Evolutionary conservation across 35 echinoderm and acorn worm species (phyloP).

Genomic region (Heliocidaris tuberculata): DNA sequence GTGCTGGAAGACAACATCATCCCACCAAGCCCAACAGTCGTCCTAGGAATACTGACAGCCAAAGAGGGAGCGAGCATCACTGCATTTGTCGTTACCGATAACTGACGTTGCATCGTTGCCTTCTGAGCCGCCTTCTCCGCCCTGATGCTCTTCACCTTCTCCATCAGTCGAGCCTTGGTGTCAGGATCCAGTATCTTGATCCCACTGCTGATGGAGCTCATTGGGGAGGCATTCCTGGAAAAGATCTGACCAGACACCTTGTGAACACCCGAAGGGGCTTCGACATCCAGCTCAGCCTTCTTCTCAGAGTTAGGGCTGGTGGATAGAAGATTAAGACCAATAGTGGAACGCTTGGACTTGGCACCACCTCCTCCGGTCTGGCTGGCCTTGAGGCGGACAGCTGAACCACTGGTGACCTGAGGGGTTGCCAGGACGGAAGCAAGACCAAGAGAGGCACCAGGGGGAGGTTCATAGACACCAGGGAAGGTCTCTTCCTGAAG

Average conservation of each 20-base stretch:
- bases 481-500: constrained; percentile 30
- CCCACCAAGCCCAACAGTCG: neutral
- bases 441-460: constrained; percentile 77
- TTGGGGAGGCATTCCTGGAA: constrained; percentile 70
- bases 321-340: constrained; percentile 63
- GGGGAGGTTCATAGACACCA: constrained; percentile 26
- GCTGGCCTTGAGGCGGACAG: constrained; percentile 62
- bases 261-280: constrained; percentile 67
- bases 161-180: constrained; percentile 71
- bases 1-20: neutral
- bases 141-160: constrained; percentile 76
- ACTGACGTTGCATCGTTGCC: neutral
- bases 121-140: constrained; percentile 52
- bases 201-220: constrained; percentile 56
- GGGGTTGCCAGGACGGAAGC: constrained; percentile 73
- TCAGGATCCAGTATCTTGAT: constrained; percentile 71
- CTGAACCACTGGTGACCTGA: constrained; percentile 24
- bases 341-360: constrained; percentile 26
- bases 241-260: constrained; percentile 70
- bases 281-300: constrained; percentile 50
- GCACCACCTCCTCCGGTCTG: constrained; percentile 36
- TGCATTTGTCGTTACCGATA: constrained; percentile 37
- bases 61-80: constrained; percentile 46
- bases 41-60: constrained; percentile 56
- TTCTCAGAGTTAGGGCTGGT: constrained; percentile 62